These are phyloP conservation scores for Budorcas taxicolor DNA, from an alignment of 2,113 vertebrate genomes.

Conservation along the genomic window DNA sequence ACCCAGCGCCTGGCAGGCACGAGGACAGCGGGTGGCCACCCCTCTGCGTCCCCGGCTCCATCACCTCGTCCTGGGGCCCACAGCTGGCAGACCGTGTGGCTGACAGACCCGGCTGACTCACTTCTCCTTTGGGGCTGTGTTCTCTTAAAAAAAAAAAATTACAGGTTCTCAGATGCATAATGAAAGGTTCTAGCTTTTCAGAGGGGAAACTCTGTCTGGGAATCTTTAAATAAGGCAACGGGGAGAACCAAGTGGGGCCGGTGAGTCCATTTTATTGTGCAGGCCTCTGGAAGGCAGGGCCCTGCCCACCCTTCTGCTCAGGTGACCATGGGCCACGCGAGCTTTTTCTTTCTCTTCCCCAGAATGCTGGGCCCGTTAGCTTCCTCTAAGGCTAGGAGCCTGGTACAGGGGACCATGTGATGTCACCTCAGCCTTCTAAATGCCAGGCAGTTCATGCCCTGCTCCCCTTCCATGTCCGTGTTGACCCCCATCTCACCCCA, in stretches of 20 bases:
- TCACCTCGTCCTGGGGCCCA: neutral
- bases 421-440: too few relatives aligned
- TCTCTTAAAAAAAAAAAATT: slow-evolving; percentile 52
- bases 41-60: rapidly evolving
- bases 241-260: neutral
- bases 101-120: neutral
- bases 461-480: rapidly evolving
- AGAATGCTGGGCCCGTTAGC: rapidly evolving
- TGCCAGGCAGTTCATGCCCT: rapidly evolving
- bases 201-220: slow-evolving; percentile 52
- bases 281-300: neutral
- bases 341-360: neutral
- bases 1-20: neutral
- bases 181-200: slow-evolving; percentile 65
- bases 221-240: slow-evolving; percentile 42
- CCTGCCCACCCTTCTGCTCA: neutral
- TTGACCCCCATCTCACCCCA: too few relatives aligned
- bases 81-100: neutral
- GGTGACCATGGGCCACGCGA: neutral
- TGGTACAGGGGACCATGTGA: rapidly evolving
- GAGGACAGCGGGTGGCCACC: neutral
- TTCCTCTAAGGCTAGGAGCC: neutral
- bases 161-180: slow-evolving; percentile 69
- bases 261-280: neutral
- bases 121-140: neutral